A percentile compares a stretch with the other conserved stretches of the same genome.
Conservation (phyloP, 1,140 invertebrate species). For the Drosophila repleta region DNA sequence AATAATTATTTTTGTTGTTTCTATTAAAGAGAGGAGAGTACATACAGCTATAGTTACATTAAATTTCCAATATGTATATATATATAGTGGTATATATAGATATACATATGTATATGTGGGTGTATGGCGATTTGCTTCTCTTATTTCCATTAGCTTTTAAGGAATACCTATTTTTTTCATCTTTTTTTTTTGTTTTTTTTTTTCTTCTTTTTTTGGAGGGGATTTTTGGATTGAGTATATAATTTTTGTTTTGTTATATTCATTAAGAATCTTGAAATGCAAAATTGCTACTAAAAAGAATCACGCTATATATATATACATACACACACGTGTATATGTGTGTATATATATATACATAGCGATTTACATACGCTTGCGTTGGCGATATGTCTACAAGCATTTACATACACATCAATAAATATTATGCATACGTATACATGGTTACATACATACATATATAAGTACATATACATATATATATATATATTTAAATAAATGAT, state of each 20-base stretch:
- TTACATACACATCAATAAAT: slow-evolving; percentile 2
- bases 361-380: neutral
- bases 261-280: slow-evolving; percentile 10
- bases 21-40: neutral
- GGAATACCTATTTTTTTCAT: neutral
- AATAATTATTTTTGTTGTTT: neutral
- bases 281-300: slow-evolving; percentile 10
- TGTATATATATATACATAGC: neutral
- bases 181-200: neutral
- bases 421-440: neutral
- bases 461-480: neutral
- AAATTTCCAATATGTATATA: slow-evolving; percentile 6
- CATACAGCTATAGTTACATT: slow-evolving; percentile 15
- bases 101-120: neutral
- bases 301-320: too few relatives aligned
- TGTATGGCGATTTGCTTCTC: slow-evolving; percentile 2
- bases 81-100: neutral
- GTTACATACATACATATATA: neutral
- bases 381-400: neutral
- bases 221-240: slow-evolving; percentile 1
- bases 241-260: slow-evolving; percentile 15
- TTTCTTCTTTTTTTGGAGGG: neutral
- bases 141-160: neutral
- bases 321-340: neutral
- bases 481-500: neutral